Evolutionary conservation across 2,797 vertebrate species (phyloP), one percentile per base, ranked within the genome.

Genomic region (Chelon labrosus): DNA sequence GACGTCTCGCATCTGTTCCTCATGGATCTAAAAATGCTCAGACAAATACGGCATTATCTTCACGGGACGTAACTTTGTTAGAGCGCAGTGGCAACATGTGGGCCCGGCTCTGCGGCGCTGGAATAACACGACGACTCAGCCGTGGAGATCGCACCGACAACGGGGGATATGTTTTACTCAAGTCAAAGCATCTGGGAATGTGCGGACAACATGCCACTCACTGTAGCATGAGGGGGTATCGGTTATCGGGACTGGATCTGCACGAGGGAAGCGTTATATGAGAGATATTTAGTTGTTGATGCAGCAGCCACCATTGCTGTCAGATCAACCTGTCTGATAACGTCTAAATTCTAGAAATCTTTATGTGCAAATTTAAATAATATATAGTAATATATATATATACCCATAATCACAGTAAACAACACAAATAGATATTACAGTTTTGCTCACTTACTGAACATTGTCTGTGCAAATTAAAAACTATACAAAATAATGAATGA

Each of bases 321-420:
- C 44, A 35, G 31, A 35, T 35, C 31, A 35, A 35, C 31, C 7
- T 7, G 31, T 35, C 31, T 35, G 31, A 35, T 35, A 35, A 8
- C 1, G 7, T 35, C 5, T 35, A 8, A 35, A 35, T 7, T 50
- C 44, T 35, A 3, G 31, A 35, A 35, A 8, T 35, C 7, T 35
- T 35, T 7, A 35, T 35, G 31, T 35, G 31, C 7, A 35, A 35
- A 35, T 35, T 35, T 35, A 35, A 35, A 35, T 35, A 35, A 35
- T 35, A 35, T 35, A 7, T 35, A 35, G 31, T 35, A 35, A 35
- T 35, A 35, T 35, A 35, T 35, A 35, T 35, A 35, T 35, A 35
- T 70, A 59, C 85, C 38, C 67, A 61, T 91, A 86, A 89, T 91
- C 67, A 80, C 71, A 62, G 64, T 78, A 84, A 89, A 86, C 75